Base-by-base conservation (phyloP, 2,113 vertebrate species). In the Leptobrachium ailaonicum region DNA sequence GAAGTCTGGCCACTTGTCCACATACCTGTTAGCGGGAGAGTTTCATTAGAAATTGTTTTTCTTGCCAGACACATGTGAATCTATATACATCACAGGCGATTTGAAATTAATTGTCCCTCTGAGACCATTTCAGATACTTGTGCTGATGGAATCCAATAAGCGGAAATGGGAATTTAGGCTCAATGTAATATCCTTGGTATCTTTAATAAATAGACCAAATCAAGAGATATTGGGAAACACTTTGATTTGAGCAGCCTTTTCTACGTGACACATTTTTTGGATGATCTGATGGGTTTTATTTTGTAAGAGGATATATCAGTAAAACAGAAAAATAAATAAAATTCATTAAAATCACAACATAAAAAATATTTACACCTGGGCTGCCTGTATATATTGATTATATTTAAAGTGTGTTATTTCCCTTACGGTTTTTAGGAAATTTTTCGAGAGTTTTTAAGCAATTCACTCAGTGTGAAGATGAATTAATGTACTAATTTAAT, bases 1-100 rank as follows among this genome's bases (percentile, higher is more conserved):
- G 75, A 82, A 82, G 64, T 41, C 82, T 86, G 43, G 79, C 67
- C 41, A 73, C 79, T 87, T 71, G 72, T 80, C 80, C 41, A 44
- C 41, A 64, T 75, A 85, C 78, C 64, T 50, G 71, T 54, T 70
- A 73, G 66, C 45, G 68, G 1, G 71, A 76, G 62, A 83, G 50
- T 71, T 75, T 71, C 0, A 0, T 54, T 66, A 44, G 82, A 83
- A 79, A 79, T 86, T 75, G 53, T 83, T 82, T 85, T 81, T 50
- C 50, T 84, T 82, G 50, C 78, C 81, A 84, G 76, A 41, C 63
- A 42, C 83, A 73, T 60, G 68, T 75, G 4, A 45, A 71, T 73
- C 50, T 0, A 13, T 70, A 6, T 66, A 75, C 20, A 4, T 64
- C 0, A 0, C 6, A 71, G 53, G 9, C 6, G 85, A 1, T 66